A percentile compares a stretch with the other conserved stretches of the same genome.
These are phyloP conservation scores for Eilema griseolum DNA, from an alignment of 2,888 invertebrate species.

Conservation along the genomic window DNA sequence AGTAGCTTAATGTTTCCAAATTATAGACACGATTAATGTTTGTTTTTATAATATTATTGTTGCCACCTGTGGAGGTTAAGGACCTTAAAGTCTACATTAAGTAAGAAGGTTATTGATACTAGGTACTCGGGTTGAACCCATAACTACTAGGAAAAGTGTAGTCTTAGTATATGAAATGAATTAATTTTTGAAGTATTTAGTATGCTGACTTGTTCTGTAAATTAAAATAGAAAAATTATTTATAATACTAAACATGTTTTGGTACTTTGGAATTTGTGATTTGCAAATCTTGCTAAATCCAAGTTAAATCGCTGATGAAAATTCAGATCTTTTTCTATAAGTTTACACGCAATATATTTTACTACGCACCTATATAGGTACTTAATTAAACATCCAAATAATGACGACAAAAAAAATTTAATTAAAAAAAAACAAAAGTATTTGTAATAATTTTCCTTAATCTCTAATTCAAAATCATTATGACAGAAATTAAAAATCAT, in stretches of 20 bases:
- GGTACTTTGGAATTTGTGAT: no score
- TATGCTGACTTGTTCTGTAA: no score
- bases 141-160: no score
- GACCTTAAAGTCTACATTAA: neutral
- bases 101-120: no score
- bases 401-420: neutral
- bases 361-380: no score
- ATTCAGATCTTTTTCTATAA: neutral
- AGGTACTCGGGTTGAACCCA: no score
- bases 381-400: neutral
- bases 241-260: no score
- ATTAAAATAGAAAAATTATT: no score
- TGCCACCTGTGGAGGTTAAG: no score
- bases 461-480: neutral
- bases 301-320: neutral
- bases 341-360: neutral
- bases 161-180: no score
- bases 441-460: slow-evolving; percentile 1
- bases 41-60: neutral
- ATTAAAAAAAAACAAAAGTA: neutral
- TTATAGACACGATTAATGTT: neutral
- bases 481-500: slow-evolving; percentile 17
- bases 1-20: neutral
- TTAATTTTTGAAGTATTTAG: no score
- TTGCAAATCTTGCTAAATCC: no score